Evolutionary conservation across 2,113 vertebrate genomes (phyloP), one percentile per base, ranked within the genome.

Genomic region (Piaya cayana): DNA sequence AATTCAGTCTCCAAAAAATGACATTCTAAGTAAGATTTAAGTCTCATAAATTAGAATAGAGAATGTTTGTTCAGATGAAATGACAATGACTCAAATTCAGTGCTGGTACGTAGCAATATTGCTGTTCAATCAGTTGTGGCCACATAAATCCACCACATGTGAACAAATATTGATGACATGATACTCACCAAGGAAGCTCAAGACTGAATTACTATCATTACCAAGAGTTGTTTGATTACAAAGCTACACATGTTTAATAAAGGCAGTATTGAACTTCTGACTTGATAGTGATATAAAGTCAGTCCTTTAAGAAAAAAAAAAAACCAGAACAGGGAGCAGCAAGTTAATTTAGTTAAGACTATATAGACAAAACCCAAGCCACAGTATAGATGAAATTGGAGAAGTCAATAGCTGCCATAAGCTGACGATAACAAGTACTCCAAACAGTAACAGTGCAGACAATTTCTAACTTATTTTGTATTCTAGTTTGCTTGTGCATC

Each of bases 241-340:
- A 72, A 49, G 26, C 29, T 55, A 12, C 18, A 29, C 21, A 68
- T 18, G 56, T 82, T 45, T 56, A 62, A 26, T 8, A 15, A 32
- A 25, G 11, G 14, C 25, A 56, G 34, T 58, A 29, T 39, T 63
- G 55, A 67, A 45, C 36, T 55, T 20, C 6, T 5, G 50, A 32
- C 17, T 30, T 58, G 22, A 71, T 29, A 47, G 37, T 16, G 42
- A 39, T 37, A 45, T 19, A 67, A 50, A 60, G 29, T 6, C 17
- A 59, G 12, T 30, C 32, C 21, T 27, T 42, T 45, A 39, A 59
- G 32, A n/a, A 19, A 16, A 37, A 59, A 29, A 69, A 20, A 45
- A n/a, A n/a, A n/a, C n/a, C 20, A 0, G 2, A 6, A 2, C 2
- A 3, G 3, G 3, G 30, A 36, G 22, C 15, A 59, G 25, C 12